A percentile compares a stretch with the other conserved stretches of the same genome.
phyloP scores from a whole-genome alignment of 1,140 invertebrate species.

The fruit fly (Drosophila melanogaster) region DNA sequence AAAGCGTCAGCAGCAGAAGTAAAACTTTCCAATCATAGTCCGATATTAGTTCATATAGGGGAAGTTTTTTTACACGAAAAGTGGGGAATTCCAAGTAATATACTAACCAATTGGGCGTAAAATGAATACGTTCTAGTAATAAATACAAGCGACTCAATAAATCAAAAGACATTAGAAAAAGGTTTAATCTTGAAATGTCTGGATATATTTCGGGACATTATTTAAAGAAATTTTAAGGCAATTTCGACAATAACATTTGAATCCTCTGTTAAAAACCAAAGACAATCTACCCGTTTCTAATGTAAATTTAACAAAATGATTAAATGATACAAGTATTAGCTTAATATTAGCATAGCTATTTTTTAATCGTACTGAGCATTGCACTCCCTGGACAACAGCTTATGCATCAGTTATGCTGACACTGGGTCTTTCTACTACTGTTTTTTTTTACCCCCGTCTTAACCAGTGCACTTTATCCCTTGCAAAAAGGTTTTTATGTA shows the following conservation, averaged over 20 bases:
- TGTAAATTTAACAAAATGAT: too few relatives aligned
- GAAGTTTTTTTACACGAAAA: slow-evolving; percentile 17
- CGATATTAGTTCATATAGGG: slow-evolving; percentile 26
- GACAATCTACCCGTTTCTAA: too few relatives aligned
- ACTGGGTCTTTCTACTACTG: slow-evolving; percentile 1
- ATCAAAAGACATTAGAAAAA: slow-evolving; percentile 7
- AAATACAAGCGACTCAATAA: slow-evolving; percentile 31
- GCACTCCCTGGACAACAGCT: slow-evolving; percentile 2
- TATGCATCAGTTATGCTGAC: slow-evolving; percentile 14
- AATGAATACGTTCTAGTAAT: slow-evolving; percentile 35
- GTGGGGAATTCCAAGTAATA: slow-evolving; percentile 52
- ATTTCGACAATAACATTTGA: too few relatives aligned
- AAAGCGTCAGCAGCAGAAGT: slow-evolving; percentile 61
- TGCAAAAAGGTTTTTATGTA: slow-evolving; percentile 28
- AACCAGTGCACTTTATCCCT: slow-evolving; percentile 22
- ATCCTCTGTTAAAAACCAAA: too few relatives aligned
- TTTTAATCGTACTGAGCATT: background rate
- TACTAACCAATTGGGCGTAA: slow-evolving; percentile 61
- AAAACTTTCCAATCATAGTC: slow-evolving; percentile 52
- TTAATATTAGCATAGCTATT: too few relatives aligned
- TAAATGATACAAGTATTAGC: too few relatives aligned
- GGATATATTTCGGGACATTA: background rate
- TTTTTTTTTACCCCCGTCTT: slow-evolving; percentile 12
- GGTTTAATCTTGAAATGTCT: background rate
- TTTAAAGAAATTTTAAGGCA: background rate